Percentiles rank a stretch among this genome's conserved stretches.
These are phyloP conservation scores for Eristalis pertinax DNA, from an alignment of 2,888 invertebrate genomes.

Conservation along the genomic window DNA sequence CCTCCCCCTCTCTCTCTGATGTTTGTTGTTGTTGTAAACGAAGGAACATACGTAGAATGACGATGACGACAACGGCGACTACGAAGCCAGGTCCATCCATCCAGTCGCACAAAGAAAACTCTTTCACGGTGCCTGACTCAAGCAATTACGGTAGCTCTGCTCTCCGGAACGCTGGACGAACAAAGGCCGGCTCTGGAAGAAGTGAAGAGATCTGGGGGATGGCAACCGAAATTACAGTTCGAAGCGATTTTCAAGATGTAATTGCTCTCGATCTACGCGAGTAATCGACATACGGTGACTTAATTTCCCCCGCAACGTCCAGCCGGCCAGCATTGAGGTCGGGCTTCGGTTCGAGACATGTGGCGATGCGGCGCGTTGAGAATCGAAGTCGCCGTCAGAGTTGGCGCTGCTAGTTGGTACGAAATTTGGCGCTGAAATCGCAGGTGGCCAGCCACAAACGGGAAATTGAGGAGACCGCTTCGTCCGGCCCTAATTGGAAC, in stretches of 20 bases:
- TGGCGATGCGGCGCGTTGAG: background rate
- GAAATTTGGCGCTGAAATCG: background rate
- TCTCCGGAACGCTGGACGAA: conserved; percentile 22
- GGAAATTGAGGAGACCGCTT: background rate
- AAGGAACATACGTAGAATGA: background rate
- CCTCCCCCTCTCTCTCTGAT: background rate
- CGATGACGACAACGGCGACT: too few relatives aligned
- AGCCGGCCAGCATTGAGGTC: background rate
- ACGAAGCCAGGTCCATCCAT: conserved; percentile 49
- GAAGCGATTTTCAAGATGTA: conserved; percentile 63
- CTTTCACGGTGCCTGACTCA: conserved; percentile 64
- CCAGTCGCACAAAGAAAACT: conserved; percentile 64
- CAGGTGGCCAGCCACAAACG: background rate
- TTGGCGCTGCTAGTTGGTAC: background rate
- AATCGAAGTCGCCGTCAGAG: background rate
- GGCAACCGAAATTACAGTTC: conserved; percentile 58
- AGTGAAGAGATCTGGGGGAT: background rate
- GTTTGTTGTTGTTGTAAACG: conserved; percentile 19
- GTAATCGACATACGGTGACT: conserved; percentile 65
- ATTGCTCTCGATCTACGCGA: conserved; percentile 61
- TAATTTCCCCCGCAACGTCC: conserved; percentile 45
- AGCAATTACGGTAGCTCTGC: conserved; percentile 56
- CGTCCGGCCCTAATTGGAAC: background rate
- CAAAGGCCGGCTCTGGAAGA: conserved; percentile 8
- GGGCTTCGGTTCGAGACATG: background rate